Evolutionary conservation across 2,113 vertebrate genomes (phyloP).

Genomic region (Budorcas taxicolor): DNA sequence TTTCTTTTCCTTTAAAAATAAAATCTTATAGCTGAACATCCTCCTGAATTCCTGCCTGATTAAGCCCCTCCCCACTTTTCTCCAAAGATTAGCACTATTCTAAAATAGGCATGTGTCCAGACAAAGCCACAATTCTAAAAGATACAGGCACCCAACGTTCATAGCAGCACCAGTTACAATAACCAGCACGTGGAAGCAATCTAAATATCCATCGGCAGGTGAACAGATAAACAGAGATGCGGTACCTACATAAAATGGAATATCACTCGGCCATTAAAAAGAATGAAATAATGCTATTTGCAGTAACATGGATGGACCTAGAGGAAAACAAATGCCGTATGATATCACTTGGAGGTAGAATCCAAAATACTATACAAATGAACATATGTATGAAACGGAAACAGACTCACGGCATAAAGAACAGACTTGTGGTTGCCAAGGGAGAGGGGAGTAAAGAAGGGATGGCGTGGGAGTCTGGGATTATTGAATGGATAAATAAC

Average conservation of each 20-base stretch:
- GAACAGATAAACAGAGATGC: not conserved
- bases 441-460: not conserved
- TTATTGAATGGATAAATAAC: not conserved
- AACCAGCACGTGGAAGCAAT: not conserved
- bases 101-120: not conserved
- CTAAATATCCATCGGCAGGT: not conserved
- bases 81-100: not conserved
- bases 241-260: not conserved
- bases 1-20: not conserved
- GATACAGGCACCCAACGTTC: not conserved
- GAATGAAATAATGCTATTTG: not conserved
- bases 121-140: not conserved
- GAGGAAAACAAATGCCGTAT: not conserved
- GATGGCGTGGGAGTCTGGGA: not conserved
- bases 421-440: not conserved
- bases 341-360: not conserved
- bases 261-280: not conserved
- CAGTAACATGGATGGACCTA: not conserved
- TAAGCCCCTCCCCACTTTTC: not conserved
- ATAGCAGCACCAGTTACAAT: not conserved
- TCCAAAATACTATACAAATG: not conserved
- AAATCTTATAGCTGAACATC: not conserved
- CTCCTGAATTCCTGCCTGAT: not conserved
- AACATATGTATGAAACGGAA: not conserved
- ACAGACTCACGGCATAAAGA: not conserved